Conservation (phyloP, 2,888 invertebrate species). For the Choreutis nemorana region DNA sequence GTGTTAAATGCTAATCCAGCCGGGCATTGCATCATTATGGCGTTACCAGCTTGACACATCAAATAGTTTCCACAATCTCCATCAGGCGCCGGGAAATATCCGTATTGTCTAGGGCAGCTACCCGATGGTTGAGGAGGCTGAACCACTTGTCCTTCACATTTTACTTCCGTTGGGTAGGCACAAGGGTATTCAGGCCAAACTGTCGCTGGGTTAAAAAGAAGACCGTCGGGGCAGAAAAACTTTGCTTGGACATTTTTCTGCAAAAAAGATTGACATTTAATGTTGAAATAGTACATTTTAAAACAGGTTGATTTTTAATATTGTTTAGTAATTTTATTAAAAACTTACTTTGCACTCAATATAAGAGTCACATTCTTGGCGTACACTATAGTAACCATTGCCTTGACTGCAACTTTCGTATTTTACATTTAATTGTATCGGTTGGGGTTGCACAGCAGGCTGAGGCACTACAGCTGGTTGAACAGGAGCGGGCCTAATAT, state of each 20-base stretch:
- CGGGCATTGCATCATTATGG: constrained; percentile 34
- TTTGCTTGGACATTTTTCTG: constrained; percentile 68
- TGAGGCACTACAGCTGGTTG: too few relatives aligned
- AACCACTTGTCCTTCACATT: constrained; percentile 68
- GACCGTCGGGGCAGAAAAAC: constrained; percentile 76
- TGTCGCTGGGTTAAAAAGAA: constrained; percentile 73
- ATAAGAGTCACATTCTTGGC: constrained; percentile 71
- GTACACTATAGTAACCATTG: constrained; percentile 66
- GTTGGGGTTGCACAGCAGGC: too few relatives aligned
- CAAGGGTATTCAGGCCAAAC: constrained; percentile 72
- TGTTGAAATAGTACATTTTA: too few relatives aligned
- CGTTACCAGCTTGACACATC: constrained; percentile 31
- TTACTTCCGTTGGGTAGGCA: constrained; percentile 77
- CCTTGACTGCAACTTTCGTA: constrained; percentile 59
- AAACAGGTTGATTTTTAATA: too few relatives aligned
- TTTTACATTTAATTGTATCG: too few relatives aligned
- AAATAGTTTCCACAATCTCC: constrained; percentile 34
- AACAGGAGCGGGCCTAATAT: too few relatives aligned
- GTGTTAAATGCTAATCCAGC: constrained; percentile 34
- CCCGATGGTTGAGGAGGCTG: constrained; percentile 12
- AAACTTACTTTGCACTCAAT: constrained; percentile 58
- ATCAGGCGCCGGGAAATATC: constrained; percentile 23
- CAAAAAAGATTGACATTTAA: constrained; percentile 8
- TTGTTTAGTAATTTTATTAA: too few relatives aligned
- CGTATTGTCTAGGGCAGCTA: constrained; percentile 22